Percentiles rank a stretch among this genome's conserved stretches.
Evolutionary conservation across 2,113 vertebrate genomes (phyloP).

Genomic region (Solenodon paradoxus): DNA sequence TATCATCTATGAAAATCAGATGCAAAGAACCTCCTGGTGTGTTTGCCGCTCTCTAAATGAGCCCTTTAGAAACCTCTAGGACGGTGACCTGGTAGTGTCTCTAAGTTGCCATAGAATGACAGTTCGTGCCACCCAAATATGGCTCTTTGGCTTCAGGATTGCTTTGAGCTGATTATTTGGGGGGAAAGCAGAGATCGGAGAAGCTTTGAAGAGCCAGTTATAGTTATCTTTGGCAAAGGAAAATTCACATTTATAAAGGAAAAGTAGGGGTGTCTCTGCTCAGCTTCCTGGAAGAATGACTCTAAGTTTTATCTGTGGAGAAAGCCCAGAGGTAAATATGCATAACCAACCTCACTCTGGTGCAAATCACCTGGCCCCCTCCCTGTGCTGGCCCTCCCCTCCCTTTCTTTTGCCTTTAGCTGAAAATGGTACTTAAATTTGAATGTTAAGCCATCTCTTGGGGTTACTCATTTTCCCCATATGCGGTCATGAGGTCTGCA

Average conservation of each 20-base stretch:
- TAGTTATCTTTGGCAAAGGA: background rate
- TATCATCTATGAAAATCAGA: constrained; percentile 29
- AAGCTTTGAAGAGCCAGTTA: background rate
- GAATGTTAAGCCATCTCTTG: background rate
- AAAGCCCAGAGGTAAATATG: background rate
- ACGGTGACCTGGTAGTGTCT: background rate
- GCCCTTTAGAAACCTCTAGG: background rate
- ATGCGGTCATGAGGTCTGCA: background rate
- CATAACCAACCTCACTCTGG: too few species aligned
- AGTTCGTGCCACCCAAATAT: background rate
- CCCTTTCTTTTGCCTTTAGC: background rate
- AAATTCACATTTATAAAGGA: background rate
- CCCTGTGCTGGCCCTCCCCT: background rate
- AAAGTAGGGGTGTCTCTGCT: background rate
- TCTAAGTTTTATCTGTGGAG: background rate
- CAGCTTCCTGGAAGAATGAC: too few species aligned
- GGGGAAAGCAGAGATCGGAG: background rate
- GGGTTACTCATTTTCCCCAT: background rate
- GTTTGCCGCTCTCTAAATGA: background rate
- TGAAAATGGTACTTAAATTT: background rate
- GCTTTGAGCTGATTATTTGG: background rate
- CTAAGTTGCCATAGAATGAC: background rate
- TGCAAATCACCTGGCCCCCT: background rate
- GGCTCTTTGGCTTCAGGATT: background rate
- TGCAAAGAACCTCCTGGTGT: constrained; percentile 46